Conservation (phyloP, 2,888 invertebrate genomes). For the Eupithecia dodoneata region DNA sequence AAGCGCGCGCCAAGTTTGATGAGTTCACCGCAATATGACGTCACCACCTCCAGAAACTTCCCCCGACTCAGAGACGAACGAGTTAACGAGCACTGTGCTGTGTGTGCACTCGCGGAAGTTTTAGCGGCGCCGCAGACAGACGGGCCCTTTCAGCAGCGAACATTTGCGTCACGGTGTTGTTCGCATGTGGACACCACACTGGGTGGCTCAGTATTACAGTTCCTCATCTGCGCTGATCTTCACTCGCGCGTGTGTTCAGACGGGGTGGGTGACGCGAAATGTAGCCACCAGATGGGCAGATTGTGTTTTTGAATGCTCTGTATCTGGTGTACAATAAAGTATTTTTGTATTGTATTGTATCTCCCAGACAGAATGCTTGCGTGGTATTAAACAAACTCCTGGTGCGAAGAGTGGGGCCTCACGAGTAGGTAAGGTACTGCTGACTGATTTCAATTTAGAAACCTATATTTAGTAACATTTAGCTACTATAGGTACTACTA, state of each 20-base stretch:
- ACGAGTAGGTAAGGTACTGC: too few relatives aligned
- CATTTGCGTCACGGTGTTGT: neutral
- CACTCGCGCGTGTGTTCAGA: neutral
- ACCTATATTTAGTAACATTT: too few relatives aligned
- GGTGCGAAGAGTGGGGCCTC: too few relatives aligned
- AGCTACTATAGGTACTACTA: too few relatives aligned
- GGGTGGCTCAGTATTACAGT: neutral
- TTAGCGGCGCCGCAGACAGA: neutral
- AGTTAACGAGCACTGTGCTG: neutral
- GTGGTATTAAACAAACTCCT: too few relatives aligned
- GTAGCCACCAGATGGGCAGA: slow-evolving; percentile 1
- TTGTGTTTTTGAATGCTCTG: neutral
- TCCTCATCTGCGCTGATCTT: neutral
- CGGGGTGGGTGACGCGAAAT: neutral
- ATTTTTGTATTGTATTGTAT: too few relatives aligned
- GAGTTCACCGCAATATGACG: slow-evolving; percentile 37
- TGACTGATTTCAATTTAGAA: too few relatives aligned
- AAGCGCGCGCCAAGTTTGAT: slow-evolving; percentile 37
- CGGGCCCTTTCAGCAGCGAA: neutral
- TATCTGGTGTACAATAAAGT: too few relatives aligned
- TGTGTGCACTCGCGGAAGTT: neutral
- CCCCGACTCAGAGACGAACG: slow-evolving; percentile 1
- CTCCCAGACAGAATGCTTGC: too few relatives aligned
- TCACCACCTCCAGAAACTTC: slow-evolving; percentile 18
- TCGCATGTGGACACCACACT: neutral